phyloP scores from a whole-genome alignment of 2,113 vertebrate genomes.

The Paramisgurnus dabryanus region DNA sequence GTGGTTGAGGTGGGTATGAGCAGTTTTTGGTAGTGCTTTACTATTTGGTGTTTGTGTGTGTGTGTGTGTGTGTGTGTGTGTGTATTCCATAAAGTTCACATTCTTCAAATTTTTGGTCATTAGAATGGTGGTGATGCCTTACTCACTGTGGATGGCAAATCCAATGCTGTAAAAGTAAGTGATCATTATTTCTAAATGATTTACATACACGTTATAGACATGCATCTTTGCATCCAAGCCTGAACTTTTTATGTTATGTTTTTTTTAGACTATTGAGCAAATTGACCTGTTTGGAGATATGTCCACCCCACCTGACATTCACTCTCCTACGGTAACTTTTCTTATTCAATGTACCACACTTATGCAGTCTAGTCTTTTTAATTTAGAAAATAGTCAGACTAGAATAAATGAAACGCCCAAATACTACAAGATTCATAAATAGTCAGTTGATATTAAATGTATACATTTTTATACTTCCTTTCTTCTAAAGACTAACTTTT shows the following conservation, averaged over 20 bases:
- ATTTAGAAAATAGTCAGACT: no score
- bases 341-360: neutral
- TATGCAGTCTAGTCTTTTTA: no score
- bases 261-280: conserved; percentile 84
- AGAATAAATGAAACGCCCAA: no score
- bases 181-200: neutral
- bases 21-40: neutral
- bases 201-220: neutral
- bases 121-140: conserved; percentile 79
- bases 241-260: conserved; percentile 25
- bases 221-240: neutral
- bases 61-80: no score
- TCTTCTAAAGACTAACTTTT: neutral
- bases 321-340: conserved; percentile 80
- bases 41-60: no score
- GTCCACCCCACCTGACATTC: conserved; percentile 93
- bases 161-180: conserved; percentile 74
- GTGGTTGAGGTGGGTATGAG: conserved; percentile 66
- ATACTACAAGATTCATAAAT: no score
- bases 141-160: conserved; percentile 68
- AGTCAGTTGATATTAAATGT: no score
- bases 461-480: neutral
- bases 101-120: conserved; percentile 49
- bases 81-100: neutral
- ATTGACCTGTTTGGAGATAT: conserved; percentile 94